These are phyloP conservation scores for Lethocerus indicus DNA, from an alignment of 1,140 invertebrate species.

Conservation along the genomic window DNA sequence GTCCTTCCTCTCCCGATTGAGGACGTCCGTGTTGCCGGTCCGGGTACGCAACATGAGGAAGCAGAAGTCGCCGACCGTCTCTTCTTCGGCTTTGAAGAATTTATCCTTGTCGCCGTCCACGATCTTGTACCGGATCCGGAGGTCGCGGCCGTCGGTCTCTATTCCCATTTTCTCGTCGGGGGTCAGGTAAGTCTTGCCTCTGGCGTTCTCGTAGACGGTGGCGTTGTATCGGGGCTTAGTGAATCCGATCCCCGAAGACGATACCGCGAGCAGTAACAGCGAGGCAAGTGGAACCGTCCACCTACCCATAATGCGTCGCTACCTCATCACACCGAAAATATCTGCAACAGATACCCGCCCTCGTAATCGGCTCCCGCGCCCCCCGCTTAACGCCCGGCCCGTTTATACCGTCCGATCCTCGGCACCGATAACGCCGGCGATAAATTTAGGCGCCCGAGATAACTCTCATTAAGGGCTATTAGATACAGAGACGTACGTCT, in stretches of 20 bases:
- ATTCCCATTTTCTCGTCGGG: constrained; percentile 53
- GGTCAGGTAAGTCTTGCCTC: constrained; percentile 62
- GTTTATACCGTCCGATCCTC: too few species aligned
- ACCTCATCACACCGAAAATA: too few species aligned
- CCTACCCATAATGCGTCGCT: too few species aligned
- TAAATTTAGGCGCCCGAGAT: too few species aligned
- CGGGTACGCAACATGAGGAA: constrained; percentile 76
- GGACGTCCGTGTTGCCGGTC: constrained; percentile 62
- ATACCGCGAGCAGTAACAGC: too few species aligned
- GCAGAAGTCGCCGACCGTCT: constrained; percentile 78
- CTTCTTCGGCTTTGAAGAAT: constrained; percentile 83
- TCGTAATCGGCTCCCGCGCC: too few species aligned
- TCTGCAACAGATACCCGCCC: too few species aligned
- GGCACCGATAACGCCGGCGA: too few species aligned
- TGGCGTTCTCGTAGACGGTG: constrained; percentile 78
- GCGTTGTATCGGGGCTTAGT: constrained; percentile 66
- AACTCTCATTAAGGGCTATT: too few species aligned
- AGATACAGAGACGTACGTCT: too few species aligned
- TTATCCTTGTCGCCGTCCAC: constrained; percentile 67
- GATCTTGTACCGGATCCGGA: constrained; percentile 64
- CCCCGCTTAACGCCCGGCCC: too few species aligned
- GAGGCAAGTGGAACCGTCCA: too few species aligned
- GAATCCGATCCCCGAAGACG: constrained; percentile 40
- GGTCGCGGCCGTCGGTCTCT: constrained; percentile 30
- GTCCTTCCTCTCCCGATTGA: constrained; percentile 82